Evolutionary conservation across 2,888 invertebrate species (phyloP), one percentile per base, ranked within the genome.

Genomic region (Diarsia rubi): DNA sequence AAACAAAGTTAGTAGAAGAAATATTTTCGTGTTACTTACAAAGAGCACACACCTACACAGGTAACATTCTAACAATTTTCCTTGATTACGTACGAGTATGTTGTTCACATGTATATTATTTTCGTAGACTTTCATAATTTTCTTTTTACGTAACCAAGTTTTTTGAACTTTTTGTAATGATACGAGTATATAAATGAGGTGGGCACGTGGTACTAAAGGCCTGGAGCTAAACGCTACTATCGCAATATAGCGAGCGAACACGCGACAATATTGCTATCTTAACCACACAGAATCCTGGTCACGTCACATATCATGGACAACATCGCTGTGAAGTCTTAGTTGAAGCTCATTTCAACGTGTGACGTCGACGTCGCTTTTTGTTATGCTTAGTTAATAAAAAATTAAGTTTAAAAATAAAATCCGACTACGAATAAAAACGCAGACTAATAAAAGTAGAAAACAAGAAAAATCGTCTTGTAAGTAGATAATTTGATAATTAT

Each of bases 31-130:
- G 27, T 65, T 66, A 42, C 24, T 21, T 45, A 63, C 49, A 66
- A 37, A 75, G 42, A 72, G 44, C 11, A 52, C 60, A 37, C 14
- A 60, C 12, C 37, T 60, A 21, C 31, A n/a, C 42, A 49, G 44
- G 44, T 44, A 62, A 67, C 21, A 16, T 66, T 64, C 11, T 45
- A 66, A 73, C 44, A 73, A 82, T 66, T 79, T 79, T 71, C 60
- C 49, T 75, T 75, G 71, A 83, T 73, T 69, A 63, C 75, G 14
- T 31, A n/a, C n/a, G n/a, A n/a, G n/a, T n/a, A 59, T 45, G 3
- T 14, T 37, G 54, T 14, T 37, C 37, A 21, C 21, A n/a, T 62
- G 9, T 14, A 5, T 66, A 52, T 42, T 12, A 47, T 42, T 52
- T 54, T 69, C 31, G 42, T 24, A 31, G 24, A 11, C n/a, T 70